Evolutionary conservation across 1,140 invertebrate genomes (phyloP).

Genomic region (Neotoxoptera formosana): DNA sequence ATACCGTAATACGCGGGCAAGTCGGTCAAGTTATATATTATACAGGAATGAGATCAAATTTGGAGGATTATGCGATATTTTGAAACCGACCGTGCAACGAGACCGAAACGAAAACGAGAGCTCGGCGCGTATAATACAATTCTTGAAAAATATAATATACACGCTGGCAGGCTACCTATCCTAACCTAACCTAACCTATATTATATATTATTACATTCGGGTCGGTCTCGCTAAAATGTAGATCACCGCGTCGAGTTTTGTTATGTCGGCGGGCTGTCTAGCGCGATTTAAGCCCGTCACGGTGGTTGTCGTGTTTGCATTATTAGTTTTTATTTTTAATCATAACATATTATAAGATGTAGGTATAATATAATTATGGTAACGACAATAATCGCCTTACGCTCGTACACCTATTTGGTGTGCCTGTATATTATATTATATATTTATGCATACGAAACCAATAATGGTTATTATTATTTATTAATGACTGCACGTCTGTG

Average conservation of each 20-base stretch:
- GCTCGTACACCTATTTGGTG: background rate
- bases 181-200: too few relatives aligned
- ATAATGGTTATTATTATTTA: background rate
- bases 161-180: background rate
- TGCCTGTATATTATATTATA: too few relatives aligned
- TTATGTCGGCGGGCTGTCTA: background rate
- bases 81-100: slow-evolving; percentile 17
- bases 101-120: slow-evolving; percentile 33
- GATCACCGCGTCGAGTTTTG: background rate
- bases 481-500: background rate
- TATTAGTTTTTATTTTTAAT: background rate
- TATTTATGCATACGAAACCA: background rate
- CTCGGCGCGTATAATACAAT: background rate
- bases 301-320: background rate
- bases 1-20: background rate
- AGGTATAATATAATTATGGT: background rate
- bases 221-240: background rate
- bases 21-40: background rate
- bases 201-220: background rate
- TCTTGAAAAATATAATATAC: background rate
- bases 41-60: background rate
- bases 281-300: background rate
- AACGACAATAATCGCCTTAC: background rate
- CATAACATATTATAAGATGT: background rate
- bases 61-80: background rate